Evolutionary conservation across 2,113 vertebrate genomes (phyloP), one percentile per base, ranked within the genome.

Genomic region (Erpornis zantholeuca): DNA sequence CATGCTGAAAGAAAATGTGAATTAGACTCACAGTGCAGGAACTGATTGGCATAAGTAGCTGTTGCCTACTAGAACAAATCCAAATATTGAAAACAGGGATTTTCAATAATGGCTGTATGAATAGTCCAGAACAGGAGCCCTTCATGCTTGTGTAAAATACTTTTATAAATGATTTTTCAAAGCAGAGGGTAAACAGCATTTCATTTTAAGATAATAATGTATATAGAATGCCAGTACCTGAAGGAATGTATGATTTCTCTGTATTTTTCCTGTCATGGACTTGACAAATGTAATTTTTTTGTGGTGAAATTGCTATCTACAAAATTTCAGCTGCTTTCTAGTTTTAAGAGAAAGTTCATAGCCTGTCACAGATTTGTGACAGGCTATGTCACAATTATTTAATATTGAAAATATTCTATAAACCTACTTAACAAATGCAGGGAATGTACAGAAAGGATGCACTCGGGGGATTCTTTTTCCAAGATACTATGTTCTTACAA

Each of bases 151-250:
- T 28, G 25, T 78, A 22, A 60, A 86, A 59, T 22, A 75, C 29
- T 54, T 88, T 31, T 63, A 63, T 54, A 66, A 92, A 47, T 78
- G 2, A 75, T 56, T 76, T 50, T 69, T 82, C 49, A 52, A 44
- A 84, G 73, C 29, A 54, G 21, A 6, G 4, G 17, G 8, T 70
- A 82, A 82, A 36, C 24, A 81, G 33, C 44, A 42, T 96, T 91
- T 94, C 5, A 35, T 86, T 78, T 80, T n/a, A 68, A 82, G 59
- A 12, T 49, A 35, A 18, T n/a, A 31, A 8, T 7, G 5, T 21
- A 3, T 24, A 4, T 29, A 28, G 45, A 31, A 27, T 77, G n/a
- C 57, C 75, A 59, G 16, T 31, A 15, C 0, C 0, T 59, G 64
- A 45, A 89, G 24, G 52, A 71, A 16, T 47, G 5, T 22, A 2